A percentile compares a stretch with the other conserved stretches of the same genome.
Conservation (phyloP, 2,888 invertebrate genomes). For the Hirtodrosophila duncani region DNA sequence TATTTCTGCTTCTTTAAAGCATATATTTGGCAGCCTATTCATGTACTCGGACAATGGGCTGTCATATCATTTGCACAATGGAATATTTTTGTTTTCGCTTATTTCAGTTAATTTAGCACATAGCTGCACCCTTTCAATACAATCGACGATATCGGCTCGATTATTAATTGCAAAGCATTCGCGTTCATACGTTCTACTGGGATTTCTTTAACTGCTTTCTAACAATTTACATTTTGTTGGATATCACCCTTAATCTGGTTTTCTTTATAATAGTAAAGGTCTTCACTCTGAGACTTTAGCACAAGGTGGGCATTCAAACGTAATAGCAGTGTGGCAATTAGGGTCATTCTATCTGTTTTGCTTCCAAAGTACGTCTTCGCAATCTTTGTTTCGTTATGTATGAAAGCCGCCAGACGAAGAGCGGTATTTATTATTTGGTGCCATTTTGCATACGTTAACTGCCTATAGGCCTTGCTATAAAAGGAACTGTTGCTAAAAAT, state of each 20-base stretch:
- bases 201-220: too few species aligned
- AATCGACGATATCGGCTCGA: conserved; percentile 21
- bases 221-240: not conserved
- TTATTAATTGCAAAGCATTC: conserved; percentile 31
- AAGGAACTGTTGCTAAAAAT: conserved; percentile 20
- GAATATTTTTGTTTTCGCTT: not conserved
- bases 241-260: not conserved
- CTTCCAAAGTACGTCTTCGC: conserved; percentile 16
- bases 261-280: conserved; percentile 1
- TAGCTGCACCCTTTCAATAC: conserved; percentile 9
- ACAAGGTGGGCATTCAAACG: conserved; percentile 32
- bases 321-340: conserved; percentile 34
- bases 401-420: conserved; percentile 41
- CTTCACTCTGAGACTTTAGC: conserved; percentile 12
- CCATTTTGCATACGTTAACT: conserved; percentile 17
- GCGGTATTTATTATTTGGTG: conserved; percentile 18
- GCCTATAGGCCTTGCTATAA: too few species aligned
- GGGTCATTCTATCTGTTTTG: conserved; percentile 24
- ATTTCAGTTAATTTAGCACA: not conserved
- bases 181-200: not conserved
- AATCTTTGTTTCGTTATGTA: conserved; percentile 25
- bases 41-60: conserved; percentile 21
- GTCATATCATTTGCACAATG: not conserved
- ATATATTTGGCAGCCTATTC: conserved; percentile 9
- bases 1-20: conserved; percentile 12